Percentiles rank a stretch among this genome's conserved stretches.
These are phyloP conservation scores for Rhyacichthys aspro DNA, from an alignment of 2,797 vertebrate species.

Conservation along the genomic window DNA sequence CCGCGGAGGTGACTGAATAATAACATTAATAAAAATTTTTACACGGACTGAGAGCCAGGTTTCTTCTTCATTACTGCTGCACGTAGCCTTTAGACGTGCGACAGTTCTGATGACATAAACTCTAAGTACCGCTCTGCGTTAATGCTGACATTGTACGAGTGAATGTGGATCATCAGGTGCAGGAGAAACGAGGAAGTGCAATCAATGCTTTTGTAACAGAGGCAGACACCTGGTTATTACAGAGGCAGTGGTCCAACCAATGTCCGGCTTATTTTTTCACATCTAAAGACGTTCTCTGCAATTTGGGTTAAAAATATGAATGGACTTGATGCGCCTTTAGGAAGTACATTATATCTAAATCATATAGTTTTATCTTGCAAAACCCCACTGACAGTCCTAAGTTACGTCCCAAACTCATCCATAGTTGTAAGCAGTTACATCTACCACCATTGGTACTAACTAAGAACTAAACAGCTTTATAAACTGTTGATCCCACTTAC, in stretches of 20 bases:
- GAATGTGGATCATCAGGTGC: slow-evolving; percentile 60
- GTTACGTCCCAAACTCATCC: too few species aligned
- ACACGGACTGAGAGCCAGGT: slow-evolving; percentile 79
- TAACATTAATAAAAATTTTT: slow-evolving; percentile 82
- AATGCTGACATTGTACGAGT: slow-evolving; percentile 58
- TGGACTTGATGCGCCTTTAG: slow-evolving; percentile 59
- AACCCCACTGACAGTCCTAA: too few species aligned
- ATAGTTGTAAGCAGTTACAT: too few species aligned
- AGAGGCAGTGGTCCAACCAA: slow-evolving; percentile 33
- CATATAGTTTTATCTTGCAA: too few species aligned
- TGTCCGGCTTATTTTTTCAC: slow-evolving; percentile 52
- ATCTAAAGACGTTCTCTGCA: too few species aligned
- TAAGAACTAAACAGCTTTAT: too few species aligned
- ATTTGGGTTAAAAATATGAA: too few species aligned
- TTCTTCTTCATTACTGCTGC: slow-evolving; percentile 79
- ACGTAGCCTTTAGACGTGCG: slow-evolving; percentile 44
- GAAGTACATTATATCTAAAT: slow-evolving; percentile 7
- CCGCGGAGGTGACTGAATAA: slow-evolving; percentile 79
- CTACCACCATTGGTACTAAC: too few species aligned
- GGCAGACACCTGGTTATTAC: slow-evolving; percentile 59
- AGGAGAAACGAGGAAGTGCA: slow-evolving; percentile 57
- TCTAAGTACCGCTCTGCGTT: slow-evolving; percentile 25
- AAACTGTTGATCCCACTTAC: too few species aligned
- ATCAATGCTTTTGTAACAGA: slow-evolving; percentile 68
- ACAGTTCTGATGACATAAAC: slow-evolving; percentile 19